Base-by-base conservation (phyloP, 2,888 invertebrate species). In the Spilosoma lubricipeda region DNA sequence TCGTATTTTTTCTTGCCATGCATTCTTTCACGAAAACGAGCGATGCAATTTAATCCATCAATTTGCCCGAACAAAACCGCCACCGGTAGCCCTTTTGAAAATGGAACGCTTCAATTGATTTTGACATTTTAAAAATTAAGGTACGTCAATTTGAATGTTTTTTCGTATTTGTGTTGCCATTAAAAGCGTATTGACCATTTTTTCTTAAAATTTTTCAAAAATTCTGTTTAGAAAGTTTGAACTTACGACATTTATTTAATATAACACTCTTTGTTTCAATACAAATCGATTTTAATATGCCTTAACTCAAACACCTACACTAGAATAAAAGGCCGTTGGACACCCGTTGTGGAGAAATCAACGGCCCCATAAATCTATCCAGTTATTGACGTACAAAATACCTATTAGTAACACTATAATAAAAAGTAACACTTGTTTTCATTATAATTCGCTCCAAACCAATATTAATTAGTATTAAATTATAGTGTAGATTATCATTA, bases 21-120 rank as follows among this genome's bases (percentile, higher is more conserved):
- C 94, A 94, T 94, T 94, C 93, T 86, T 91, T 92, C 93, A 93
- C 94, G 93, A 91, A 93, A 92, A 90, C 91, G 85, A 90, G 88
- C 88, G 89, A 89, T 90, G 89, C 90, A 90, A 90, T 92, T 92
- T 86, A 91, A 91, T 91, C 89, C 91, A 90, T 91, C 93, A 92
- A 94, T 93, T 93, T 92, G 91, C 92, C 85, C 87, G 86, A 89
- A 88, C 89, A 87, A 86, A 89, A 88, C 87, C 82, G 86, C 88
- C 87, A 90, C 88, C 93, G 91, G 92, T 92, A 92, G 92, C 89
- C 84, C 87, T 90, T 90, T 91, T 90, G 87, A 89, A 91, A 92
- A 92, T 82, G 81, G 88, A 90, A 91, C 89, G 85, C 86, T 85
- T 85, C 81, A 86, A 86, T 86, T 87, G 84, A 83, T 81, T 83